Base-by-base conservation (phyloP, 2,797 vertebrate species). In the Eutrigla gurnardus region DNA sequence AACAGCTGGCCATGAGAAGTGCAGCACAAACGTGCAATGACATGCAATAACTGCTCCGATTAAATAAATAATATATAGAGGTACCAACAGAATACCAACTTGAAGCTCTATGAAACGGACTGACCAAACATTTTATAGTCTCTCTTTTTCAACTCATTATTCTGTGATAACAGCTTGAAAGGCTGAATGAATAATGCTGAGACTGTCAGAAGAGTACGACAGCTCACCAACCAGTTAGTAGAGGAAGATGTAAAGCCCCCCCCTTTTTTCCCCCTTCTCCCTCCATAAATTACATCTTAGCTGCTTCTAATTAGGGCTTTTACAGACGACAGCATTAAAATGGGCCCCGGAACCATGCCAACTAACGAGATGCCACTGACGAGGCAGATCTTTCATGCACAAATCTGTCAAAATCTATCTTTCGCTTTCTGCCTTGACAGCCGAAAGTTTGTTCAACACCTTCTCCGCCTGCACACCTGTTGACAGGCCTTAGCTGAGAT, bases 241-340 rank as follows among this genome's bases (percentile, higher is more conserved):
- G 75, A 50, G 49, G 25, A 86, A 89, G 81, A 82, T 81, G 81
- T 81, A 64, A 73, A 43, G 10, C 36, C 46, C 37, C 63, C 40
- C 60, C 14, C 43, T 45, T 39, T 13, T 39, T 32, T 13, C 14
- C 15, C 14, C 12, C 35, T 42, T 47, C 40, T 25, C 42, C 68
- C 53, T 63, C 69, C 33, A 45, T 65, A 65, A 78, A 78, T 78
- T 70, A 79, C 84, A 82, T 82, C 68, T 85, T 66, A 82, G 75
- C 84, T 80, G 84, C 90, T 88, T 89, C 85, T 92, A 88, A 92
- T 94, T 90, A 93, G 75, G 73, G 75, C 81, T 81, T 82, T 82
- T 73, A 81, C 75, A 77, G 77, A 86, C 80, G 65, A 69, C 87
- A 77, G 84, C 83, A 84, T 86, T 84, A 86, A 90, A 89, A 81